A percentile compares a stretch with the other conserved stretches of the same genome.
These are phyloP conservation scores for Rhinoderma darwinii DNA, from an alignment of 2,113 vertebrate species.

Conservation along the genomic window DNA sequence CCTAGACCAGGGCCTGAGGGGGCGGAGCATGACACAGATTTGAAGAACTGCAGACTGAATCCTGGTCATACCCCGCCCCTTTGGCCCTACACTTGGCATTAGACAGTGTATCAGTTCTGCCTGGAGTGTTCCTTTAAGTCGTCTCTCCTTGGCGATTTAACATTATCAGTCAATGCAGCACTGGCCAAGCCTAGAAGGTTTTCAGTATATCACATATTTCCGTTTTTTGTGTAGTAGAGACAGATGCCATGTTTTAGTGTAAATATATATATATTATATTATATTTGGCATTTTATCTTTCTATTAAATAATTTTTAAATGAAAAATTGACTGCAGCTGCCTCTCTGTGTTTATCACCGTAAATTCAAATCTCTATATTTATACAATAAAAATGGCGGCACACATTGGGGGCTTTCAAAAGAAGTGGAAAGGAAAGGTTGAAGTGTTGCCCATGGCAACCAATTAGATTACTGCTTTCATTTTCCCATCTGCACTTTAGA, in stretches of 20 bases:
- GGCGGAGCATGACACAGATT: not conserved
- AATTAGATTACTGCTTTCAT: not conserved
- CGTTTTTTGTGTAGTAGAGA: not conserved
- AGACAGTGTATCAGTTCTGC: not conserved
- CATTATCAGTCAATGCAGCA: no score
- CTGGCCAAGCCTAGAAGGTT: not conserved
- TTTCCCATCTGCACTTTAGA: not conserved
- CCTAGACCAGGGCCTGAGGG: no score
- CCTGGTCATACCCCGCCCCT: not conserved
- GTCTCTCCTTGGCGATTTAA: no score
- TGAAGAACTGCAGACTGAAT: not conserved
- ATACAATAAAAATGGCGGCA: not conserved
- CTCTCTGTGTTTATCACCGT: not conserved
- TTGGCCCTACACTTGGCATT: not conserved
- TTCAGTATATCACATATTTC: not conserved
- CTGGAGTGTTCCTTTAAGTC: not conserved
- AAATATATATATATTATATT: conserved; percentile 2
- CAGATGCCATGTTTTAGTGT: not conserved
- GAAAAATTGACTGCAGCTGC: not conserved
- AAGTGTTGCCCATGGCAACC: not conserved
- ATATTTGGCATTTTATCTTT: conserved; percentile 1
- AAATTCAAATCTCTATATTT: not conserved
- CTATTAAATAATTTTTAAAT: conserved; percentile 25
- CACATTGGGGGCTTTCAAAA: no score
- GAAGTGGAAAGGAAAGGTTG: no score